A percentile compares a stretch with the other conserved stretches of the same genome.
phyloP scores from a whole-genome alignment of 1,140 invertebrate species.

The Littorina saxatilis region DNA sequence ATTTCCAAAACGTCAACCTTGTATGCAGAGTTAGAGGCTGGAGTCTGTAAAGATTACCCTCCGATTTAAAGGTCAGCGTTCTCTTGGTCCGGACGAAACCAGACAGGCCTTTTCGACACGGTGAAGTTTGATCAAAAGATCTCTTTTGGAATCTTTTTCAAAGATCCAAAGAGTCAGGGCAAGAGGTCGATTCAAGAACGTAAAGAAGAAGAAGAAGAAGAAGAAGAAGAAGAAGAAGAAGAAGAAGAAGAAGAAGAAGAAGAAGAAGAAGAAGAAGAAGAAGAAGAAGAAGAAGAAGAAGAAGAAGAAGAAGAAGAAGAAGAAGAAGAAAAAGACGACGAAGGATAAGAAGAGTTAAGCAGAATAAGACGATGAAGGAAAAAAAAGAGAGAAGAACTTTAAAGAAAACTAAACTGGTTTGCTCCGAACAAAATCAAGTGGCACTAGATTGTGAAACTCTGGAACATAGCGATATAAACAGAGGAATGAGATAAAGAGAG shows the following conservation, averaged over 20 bases:
- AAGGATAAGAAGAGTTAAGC: background rate
- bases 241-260: background rate
- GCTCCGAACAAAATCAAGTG: no score
- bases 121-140: no score
- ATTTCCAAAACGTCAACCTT: no score
- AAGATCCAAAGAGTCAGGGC: background rate
- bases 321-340: background rate
- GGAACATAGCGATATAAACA: no score
- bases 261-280: background rate
- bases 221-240: background rate
- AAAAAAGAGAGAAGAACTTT: background rate
- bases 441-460: no score
- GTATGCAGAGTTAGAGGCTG: no score
- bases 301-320: background rate
- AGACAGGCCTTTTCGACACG: no score
- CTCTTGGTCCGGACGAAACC: no score
- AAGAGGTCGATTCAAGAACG: no score
- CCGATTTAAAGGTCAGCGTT: no score
- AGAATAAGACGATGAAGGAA: background rate
- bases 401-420: background rate
- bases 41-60: no score
- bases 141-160: no score
- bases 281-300: background rate
- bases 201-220: slow-evolving; percentile 2
- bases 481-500: background rate